Evolutionary conservation across 2,888 invertebrate genomes (phyloP).

Genomic region (Pseudeuparius sepicola): DNA sequence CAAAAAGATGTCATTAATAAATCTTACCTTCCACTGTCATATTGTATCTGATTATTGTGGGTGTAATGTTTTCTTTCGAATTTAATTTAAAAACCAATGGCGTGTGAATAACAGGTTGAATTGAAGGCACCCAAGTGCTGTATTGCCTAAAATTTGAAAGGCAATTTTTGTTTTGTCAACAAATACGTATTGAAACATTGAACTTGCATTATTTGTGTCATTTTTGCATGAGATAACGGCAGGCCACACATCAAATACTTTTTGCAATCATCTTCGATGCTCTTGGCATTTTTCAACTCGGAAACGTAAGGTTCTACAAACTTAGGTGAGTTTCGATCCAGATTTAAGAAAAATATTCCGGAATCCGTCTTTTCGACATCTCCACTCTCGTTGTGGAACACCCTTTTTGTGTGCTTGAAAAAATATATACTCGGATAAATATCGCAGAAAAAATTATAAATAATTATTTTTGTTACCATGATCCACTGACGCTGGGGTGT

Average conservation of each 20-base stretch:
- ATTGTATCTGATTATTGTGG: slow-evolving; percentile 38
- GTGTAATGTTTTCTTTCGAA: slow-evolving; percentile 32
- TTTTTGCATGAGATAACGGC: slow-evolving; percentile 30
- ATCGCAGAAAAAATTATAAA: slow-evolving; percentile 7
- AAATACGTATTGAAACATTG: slow-evolving; percentile 5
- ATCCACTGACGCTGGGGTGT: slow-evolving; percentile 55
- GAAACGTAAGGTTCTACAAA: slow-evolving; percentile 28
- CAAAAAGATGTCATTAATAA: slow-evolving; percentile 8
- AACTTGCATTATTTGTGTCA: slow-evolving; percentile 30
- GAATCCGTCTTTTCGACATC: slow-evolving; percentile 29
- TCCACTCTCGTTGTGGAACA: slow-evolving; percentile 30
- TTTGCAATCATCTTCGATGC: slow-evolving; percentile 30
- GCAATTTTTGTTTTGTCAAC: slow-evolving; percentile 2
- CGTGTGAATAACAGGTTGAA: slow-evolving; percentile 29
- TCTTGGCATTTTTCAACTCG: slow-evolving; percentile 26
- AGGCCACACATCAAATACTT: slow-evolving; percentile 32
- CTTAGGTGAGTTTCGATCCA: slow-evolving; percentile 35
- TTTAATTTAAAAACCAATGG: slow-evolving; percentile 26
- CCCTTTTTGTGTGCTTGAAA: slow-evolving; percentile 31
- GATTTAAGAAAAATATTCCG: slow-evolving; percentile 34
- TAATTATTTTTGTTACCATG: slow-evolving; percentile 27
- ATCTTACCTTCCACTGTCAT: slow-evolving; percentile 42
- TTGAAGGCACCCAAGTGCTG: slow-evolving; percentile 35
- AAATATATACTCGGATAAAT: slow-evolving; percentile 7
- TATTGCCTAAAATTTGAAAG: slow-evolving; percentile 27